phyloP scores from a whole-genome alignment of 2,797 vertebrate genomes.

The Oreortyx pictus region DNA sequence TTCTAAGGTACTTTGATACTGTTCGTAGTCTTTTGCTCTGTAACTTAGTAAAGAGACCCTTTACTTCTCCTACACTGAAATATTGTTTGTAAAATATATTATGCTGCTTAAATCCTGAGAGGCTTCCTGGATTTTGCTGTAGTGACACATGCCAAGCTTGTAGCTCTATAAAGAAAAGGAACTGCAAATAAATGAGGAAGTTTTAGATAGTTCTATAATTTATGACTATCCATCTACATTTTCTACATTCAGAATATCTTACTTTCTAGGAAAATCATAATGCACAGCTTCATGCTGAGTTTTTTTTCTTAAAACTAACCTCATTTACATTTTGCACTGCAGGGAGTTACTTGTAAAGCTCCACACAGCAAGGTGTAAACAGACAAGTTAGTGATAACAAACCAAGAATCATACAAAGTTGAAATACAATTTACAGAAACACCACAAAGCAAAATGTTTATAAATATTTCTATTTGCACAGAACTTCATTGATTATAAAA shows the following conservation, averaged over 20 bases:
- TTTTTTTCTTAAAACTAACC: not conserved
- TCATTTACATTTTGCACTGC: not conserved
- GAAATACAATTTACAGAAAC: not conserved
- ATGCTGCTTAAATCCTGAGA: not conserved
- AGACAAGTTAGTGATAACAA: slow-evolving; percentile 13
- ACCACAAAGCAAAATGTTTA: not conserved
- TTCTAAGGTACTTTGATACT: not conserved
- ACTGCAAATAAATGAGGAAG: not conserved
- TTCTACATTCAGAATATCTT: not conserved
- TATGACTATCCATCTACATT: not conserved
- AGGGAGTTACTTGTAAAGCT: slow-evolving; percentile 32
- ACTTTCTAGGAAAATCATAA: not conserved
- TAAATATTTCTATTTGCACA: not conserved
- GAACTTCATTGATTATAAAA: not conserved
- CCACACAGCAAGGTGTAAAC: not conserved
- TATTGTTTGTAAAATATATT: not conserved
- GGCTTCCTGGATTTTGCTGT: not conserved
- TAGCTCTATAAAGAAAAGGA: not conserved
- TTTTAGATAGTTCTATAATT: not conserved
- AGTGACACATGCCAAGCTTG: not conserved
- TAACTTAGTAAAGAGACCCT: not conserved
- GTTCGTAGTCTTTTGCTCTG: not conserved
- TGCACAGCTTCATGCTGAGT: fast-evolving
- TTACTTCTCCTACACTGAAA: not conserved
- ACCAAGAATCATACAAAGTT: not conserved